A percentile compares a stretch with the other conserved stretches of the same genome.
Conservation (phyloP, 2,113 vertebrate genomes). For the Balaenoptera acutorostrata region DNA sequence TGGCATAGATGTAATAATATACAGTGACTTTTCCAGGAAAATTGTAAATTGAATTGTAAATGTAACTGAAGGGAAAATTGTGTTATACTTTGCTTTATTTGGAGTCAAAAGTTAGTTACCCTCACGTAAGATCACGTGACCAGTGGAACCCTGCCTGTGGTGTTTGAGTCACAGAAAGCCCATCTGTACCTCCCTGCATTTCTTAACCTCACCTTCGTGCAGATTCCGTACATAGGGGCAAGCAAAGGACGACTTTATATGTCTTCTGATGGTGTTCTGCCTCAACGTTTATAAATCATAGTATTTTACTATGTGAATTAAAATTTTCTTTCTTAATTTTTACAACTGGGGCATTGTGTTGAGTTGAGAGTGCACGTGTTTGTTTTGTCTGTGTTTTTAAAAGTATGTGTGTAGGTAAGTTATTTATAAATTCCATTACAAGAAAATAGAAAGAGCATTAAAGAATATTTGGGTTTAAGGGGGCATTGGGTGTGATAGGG, state of each 20-base stretch:
- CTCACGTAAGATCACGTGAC: not conserved
- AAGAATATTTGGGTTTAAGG: not conserved
- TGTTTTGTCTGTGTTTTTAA: not conserved
- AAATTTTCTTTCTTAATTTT: not conserved
- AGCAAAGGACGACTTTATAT: not conserved
- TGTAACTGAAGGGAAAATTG: constrained; percentile 24
- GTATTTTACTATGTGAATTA: not conserved
- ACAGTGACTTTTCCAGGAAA: constrained; percentile 50
- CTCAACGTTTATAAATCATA: not conserved
- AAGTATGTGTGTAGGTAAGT: not conserved
- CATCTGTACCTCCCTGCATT: not conserved
- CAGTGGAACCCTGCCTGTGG: not conserved
- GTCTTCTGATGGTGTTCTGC: not conserved
- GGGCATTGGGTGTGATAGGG: not conserved
- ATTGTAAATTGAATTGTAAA: constrained; percentile 51
- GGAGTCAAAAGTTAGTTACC: not conserved
- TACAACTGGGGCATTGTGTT: not conserved
- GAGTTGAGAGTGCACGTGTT: not conserved
- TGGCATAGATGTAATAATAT: not conserved
- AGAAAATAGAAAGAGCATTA: not conserved
- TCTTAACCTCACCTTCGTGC: not conserved
- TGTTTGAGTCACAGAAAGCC: not conserved
- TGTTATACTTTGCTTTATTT: constrained; percentile 6
- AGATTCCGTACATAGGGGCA: not conserved
- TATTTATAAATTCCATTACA: not conserved